These are phyloP conservation scores for Bombus waltoni DNA, from an alignment of 1,140 invertebrate species.

Conservation along the genomic window DNA sequence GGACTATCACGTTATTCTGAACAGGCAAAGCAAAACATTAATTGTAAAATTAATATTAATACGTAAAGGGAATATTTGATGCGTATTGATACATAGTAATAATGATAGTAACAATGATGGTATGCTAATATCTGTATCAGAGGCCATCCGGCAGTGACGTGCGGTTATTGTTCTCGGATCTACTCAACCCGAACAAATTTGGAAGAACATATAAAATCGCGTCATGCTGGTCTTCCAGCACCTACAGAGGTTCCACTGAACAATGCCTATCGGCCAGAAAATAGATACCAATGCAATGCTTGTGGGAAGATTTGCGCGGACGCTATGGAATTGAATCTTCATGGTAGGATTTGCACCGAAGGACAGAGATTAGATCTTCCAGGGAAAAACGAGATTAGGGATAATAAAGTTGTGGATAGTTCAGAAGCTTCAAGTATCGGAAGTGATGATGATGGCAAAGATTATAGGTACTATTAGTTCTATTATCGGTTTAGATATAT, in stretches of 20 bases:
- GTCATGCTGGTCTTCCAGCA: constrained; percentile 78
- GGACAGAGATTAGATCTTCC: constrained; percentile 59
- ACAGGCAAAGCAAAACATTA: not conserved
- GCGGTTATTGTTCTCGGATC: constrained; percentile 80
- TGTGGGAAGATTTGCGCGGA: constrained; percentile 79
- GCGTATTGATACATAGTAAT: not conserved
- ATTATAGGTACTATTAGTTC: constrained; percentile 60
- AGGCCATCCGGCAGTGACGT: constrained; percentile 82
- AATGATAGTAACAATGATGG: constrained; percentile 1
- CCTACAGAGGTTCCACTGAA: constrained; percentile 67
- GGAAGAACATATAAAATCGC: constrained; percentile 81
- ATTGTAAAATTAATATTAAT: not conserved
- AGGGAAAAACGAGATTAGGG: constrained; percentile 55
- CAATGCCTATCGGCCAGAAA: constrained; percentile 72
- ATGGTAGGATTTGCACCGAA: constrained; percentile 74
- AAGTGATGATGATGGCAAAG: constrained; percentile 77
- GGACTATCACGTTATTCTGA: not conserved
- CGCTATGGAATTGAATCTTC: constrained; percentile 77
- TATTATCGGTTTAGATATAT: not conserved
- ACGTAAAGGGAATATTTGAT: not conserved
- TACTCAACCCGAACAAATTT: constrained; percentile 82
- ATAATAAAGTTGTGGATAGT: constrained; percentile 68
- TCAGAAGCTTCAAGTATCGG: constrained; percentile 77
- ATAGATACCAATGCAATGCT: constrained; percentile 77
- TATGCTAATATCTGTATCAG: constrained; percentile 62